Percentiles rank a stretch among this genome's conserved stretches.
These are phyloP conservation scores for Euthynnus affinis DNA, from an alignment of 2,797 vertebrate genomes.

Conservation along the genomic window DNA sequence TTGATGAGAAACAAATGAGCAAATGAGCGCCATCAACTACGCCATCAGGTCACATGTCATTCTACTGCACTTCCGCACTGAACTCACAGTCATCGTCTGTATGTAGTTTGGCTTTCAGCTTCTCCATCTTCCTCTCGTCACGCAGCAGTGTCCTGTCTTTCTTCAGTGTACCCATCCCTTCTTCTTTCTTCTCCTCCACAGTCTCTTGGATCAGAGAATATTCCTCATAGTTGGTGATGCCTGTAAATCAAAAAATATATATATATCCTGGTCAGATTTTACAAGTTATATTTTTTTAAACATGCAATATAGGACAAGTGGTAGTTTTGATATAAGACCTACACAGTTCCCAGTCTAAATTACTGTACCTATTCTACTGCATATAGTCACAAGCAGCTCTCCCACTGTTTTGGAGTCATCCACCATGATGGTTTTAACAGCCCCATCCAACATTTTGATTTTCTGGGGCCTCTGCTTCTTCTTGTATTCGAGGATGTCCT, in stretches of 20 bases:
- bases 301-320: neutral
- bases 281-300: neutral
- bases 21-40: neutral
- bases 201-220: conserved; percentile 97
- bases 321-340: neutral
- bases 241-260: conserved; percentile 74
- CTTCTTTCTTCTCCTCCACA: conserved; percentile 96
- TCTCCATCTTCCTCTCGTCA: conserved; percentile 99
- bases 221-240: conserved; percentile 99
- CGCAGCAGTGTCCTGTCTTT: conserved; percentile 95
- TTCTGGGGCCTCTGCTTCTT: conserved; percentile 99
- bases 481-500: conserved; percentile 99
- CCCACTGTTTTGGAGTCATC: conserved; percentile 99
- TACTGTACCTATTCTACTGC: conserved; percentile 94
- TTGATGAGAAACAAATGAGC: neutral
- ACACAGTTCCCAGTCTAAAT: too few relatives aligned
- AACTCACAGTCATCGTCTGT: conserved; percentile 98
- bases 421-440: conserved; percentile 98
- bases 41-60: neutral
- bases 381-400: conserved; percentile 97
- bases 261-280: neutral
- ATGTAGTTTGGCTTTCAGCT: conserved; percentile 98
- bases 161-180: conserved; percentile 94
- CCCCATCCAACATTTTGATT: conserved; percentile 98
- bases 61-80: neutral